Base-by-base conservation (phyloP, 2,888 invertebrate species). In the Lutraria lutraria region DNA sequence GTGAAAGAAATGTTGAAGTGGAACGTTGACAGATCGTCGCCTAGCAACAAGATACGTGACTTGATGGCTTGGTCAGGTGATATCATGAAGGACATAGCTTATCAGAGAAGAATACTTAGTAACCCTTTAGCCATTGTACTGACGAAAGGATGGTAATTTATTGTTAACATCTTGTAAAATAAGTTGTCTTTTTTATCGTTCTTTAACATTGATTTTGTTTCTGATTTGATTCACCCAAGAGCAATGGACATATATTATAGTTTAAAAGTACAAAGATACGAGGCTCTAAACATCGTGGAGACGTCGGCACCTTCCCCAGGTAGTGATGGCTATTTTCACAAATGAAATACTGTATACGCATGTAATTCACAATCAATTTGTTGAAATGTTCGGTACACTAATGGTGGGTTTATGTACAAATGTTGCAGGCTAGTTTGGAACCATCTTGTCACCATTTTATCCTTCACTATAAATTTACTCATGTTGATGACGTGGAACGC, bases 21-120 rank as follows among this genome's bases (percentile, higher is more conserved):
- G 96, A 96, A 94, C 89, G 96, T 96, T 10, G 96, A 96, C 93
- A 90, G 96, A 52, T 96, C 96, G 25, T 96, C 96, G 0, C 96
- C 96, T 25, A 96, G 96, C 94, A 96, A 96, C 94, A 96, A 96
- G 93, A 96, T 96, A 81, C 93, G 96, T 15, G 96, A 96, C 91
- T 94, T 96, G 76, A 96, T 96, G 96, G 96, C 93, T 52, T 96
- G 96, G 96, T 96, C 96, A 53, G 96, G 95, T 81, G 96, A 96
- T 90, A 97, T 96, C 81, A 96, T 96, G 94, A 96, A 96, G 85
- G 96, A 96, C 89, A 96, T 96, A 82, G 95, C 95, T 52, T 96
- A 96, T 91, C 96, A 96, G 92, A 93, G 96, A 76, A 93, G 92
- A 81, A 96, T 97, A 54, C 94, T 96, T 19, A 95, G 95, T 86